phyloP scores from a whole-genome alignment of 2,888 invertebrate genomes.

The Lathronympha strigana region DNA sequence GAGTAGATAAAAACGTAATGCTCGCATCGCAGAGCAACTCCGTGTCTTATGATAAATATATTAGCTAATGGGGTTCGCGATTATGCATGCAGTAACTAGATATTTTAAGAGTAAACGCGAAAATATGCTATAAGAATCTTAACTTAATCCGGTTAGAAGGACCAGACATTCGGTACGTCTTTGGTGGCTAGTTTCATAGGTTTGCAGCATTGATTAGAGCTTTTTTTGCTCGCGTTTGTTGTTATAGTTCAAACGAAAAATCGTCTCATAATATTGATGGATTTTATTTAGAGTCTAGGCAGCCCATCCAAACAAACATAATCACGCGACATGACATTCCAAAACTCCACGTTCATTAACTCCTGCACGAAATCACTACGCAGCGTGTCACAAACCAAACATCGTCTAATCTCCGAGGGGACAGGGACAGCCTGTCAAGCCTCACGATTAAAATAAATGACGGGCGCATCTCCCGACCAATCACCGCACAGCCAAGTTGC shows the following conservation, averaged over 20 bases:
- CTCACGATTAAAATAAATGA: conserved; percentile 79
- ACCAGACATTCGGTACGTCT: no score
- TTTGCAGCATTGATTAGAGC: no score
- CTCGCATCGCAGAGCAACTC: not conserved
- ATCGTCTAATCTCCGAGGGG: conserved; percentile 21
- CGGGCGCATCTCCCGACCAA: conserved; percentile 70
- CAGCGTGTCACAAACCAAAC: conserved; percentile 20
- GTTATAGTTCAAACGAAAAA: no score
- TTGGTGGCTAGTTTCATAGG: no score
- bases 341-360: conserved; percentile 24
- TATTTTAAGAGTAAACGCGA: no score
- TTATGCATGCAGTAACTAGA: no score
- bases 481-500: conserved; percentile 65
- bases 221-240: no score
- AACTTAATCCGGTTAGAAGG: no score
- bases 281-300: not conserved
- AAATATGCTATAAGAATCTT: no score
- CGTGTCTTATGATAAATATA: not conserved
- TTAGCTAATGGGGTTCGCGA: no score
- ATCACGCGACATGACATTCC: conserved; percentile 21
- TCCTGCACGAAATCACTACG: not conserved
- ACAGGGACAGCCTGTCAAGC: conserved; percentile 32
- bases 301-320: conserved; percentile 9
- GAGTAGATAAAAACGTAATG: not conserved
- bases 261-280: no score